Conservation (phyloP, 2,888 invertebrate genomes). For the Clunio marinus region DNA sequence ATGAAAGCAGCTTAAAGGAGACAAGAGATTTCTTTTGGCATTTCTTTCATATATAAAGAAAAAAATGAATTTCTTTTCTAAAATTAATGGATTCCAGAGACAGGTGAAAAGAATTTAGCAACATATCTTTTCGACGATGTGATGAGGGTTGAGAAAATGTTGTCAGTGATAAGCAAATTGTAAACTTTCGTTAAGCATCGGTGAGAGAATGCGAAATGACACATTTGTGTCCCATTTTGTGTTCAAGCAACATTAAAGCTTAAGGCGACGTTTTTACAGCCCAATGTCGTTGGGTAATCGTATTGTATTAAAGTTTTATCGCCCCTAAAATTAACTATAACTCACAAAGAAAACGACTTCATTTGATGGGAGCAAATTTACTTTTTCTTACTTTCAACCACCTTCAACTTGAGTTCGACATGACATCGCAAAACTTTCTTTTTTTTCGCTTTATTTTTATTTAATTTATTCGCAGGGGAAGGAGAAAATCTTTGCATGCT, state of each 20-base stretch:
- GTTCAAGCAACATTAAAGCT: neutral
- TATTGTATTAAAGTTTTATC: neutral
- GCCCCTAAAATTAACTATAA: neutral
- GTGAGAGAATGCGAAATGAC: neutral
- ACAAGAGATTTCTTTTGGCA: no score
- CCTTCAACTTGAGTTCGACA: neutral
- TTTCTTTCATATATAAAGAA: neutral
- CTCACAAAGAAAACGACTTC: neutral
- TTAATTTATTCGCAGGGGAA: neutral
- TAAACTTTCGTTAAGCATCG: no score
- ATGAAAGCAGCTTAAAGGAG: no score
- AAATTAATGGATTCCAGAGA: neutral
- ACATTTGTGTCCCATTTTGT: neutral
- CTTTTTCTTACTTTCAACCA: no score
- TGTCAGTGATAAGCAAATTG: neutral
- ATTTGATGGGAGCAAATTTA: neutral
- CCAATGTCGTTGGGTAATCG: neutral
- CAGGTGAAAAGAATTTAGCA: neutral
- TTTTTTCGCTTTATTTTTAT: neutral
- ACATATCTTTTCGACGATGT: slow-evolving; percentile 1
- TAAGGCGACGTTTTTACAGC: neutral
- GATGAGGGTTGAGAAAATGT: neutral
- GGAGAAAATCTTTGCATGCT: neutral
- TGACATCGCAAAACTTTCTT: neutral
- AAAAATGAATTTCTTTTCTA: neutral